Conservation (phyloP, 2,888 invertebrate species). For the Tiliacea citrago region DNA sequence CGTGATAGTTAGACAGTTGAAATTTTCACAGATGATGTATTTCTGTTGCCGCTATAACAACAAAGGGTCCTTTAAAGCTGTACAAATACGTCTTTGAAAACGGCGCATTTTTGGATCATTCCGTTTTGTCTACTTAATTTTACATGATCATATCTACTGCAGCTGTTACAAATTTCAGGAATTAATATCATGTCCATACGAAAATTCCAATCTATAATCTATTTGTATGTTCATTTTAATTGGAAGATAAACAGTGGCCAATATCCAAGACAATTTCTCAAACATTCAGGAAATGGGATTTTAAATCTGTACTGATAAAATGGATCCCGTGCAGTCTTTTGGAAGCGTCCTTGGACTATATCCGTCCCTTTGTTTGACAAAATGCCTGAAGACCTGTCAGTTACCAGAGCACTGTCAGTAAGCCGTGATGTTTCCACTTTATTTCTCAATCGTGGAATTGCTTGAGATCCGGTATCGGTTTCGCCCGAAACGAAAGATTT, state of each 20-base stretch:
- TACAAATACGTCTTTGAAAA: neutral
- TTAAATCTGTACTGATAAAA: slow-evolving; percentile 40
- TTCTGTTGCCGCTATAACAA: too few relatives aligned
- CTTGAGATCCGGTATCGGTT: slow-evolving; percentile 16
- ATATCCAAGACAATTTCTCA: neutral
- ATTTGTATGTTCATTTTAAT: neutral
- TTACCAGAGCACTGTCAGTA: slow-evolving; percentile 19
- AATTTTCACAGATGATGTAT: too few relatives aligned
- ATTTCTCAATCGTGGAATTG: slow-evolving; percentile 40
- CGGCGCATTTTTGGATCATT: neutral
- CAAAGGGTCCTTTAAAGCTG: too few relatives aligned
- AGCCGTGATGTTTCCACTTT: slow-evolving; percentile 41
- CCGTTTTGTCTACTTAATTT: neutral
- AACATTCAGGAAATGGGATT: slow-evolving; percentile 19
- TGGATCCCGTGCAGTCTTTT: slow-evolving; percentile 31
- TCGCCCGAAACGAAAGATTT: slow-evolving; percentile 2
- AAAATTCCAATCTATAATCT: neutral
- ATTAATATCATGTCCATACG: neutral
- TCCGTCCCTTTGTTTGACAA: slow-evolving; percentile 53
- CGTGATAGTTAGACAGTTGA: too few relatives aligned
- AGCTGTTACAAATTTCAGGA: neutral
- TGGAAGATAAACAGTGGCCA: neutral
- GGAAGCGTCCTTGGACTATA: slow-evolving; percentile 34
- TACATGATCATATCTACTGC: too few relatives aligned
- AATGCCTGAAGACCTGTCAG: slow-evolving; percentile 42